A percentile compares a stretch with the other conserved stretches of the same genome.
phyloP scores from a whole-genome alignment of 2,113 vertebrate species.

The Kryptolebias marmoratus region DNA sequence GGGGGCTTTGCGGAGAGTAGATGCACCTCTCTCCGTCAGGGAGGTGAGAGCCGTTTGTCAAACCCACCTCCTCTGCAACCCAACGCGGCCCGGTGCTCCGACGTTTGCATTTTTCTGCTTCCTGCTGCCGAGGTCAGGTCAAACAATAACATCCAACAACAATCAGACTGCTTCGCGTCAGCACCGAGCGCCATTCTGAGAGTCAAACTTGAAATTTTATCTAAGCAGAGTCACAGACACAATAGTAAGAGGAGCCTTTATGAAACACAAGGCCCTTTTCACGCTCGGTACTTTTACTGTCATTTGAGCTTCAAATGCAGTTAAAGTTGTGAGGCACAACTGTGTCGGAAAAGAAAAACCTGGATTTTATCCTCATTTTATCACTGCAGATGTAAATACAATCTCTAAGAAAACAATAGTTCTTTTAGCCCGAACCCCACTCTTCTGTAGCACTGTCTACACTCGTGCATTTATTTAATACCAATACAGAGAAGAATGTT shows the following conservation, averaged over 20 bases:
- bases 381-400: too few species aligned
- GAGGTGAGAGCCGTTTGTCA: constrained; percentile 18
- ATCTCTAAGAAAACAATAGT: not conserved
- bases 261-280: not conserved
- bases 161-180: not conserved
- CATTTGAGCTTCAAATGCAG: not conserved
- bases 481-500: not conserved
- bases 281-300: not conserved
- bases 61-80: not conserved
- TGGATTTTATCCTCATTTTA: too few species aligned
- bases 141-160: constrained; percentile 4
- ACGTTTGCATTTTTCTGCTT: constrained; percentile 20
- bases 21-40: constrained; percentile 26
- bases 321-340: not conserved
- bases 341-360: not conserved
- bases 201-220: too few species aligned
- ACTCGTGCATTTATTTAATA: not conserved
- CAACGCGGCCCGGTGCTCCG: constrained; percentile 6
- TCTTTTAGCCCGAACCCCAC: not conserved
- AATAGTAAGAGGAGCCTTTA: not conserved
- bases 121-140: constrained; percentile 9
- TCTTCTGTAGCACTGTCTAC: not conserved
- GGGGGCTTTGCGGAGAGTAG: constrained; percentile 33
- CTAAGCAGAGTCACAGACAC: not conserved
- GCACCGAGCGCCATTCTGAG: not conserved